Conservation (phyloP, 1,140 invertebrate genomes). For the Chlorops oryzae region DNA sequence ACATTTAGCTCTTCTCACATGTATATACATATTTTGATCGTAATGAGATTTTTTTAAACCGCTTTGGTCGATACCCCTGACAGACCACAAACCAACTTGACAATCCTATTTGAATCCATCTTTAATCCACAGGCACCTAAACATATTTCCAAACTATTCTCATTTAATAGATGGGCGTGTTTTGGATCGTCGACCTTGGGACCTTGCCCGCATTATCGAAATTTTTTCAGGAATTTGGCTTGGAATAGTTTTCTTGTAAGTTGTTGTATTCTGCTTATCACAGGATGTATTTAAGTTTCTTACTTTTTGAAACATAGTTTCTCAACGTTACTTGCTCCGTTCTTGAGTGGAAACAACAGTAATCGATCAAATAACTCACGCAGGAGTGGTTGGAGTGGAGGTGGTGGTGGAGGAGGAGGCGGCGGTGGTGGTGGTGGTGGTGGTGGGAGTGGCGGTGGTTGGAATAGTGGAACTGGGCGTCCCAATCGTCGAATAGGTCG, state of each 20-base stretch:
- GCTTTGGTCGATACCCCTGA: too few relatives aligned
- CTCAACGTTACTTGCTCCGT: conserved; percentile 12
- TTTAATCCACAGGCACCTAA: too few relatives aligned
- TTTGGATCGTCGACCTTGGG: conserved; percentile 15
- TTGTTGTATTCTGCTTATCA: not conserved
- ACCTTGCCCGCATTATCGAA: conserved; percentile 9
- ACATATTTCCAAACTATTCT: too few relatives aligned
- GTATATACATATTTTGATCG: too few relatives aligned
- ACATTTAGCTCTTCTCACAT: too few relatives aligned
- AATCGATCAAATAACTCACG: conserved; percentile 4
- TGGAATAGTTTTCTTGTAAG: conserved; percentile 14
- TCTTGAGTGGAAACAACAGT: not conserved
- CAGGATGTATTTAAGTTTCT: not conserved
- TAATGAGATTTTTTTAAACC: too few relatives aligned
- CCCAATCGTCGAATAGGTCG: conserved; percentile 17
- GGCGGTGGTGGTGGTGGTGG: conserved; percentile 8
- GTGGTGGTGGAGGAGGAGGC: conserved; percentile 12
- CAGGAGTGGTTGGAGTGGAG: conserved; percentile 1
- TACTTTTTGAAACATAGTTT: conserved; percentile 11
- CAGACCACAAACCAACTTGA: too few relatives aligned
- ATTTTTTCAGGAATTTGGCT: conserved; percentile 16
- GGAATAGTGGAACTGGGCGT: conserved; percentile 10
- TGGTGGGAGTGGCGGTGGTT: not conserved
- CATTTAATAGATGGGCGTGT: conserved; percentile 14
- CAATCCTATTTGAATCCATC: too few relatives aligned